These are phyloP conservation scores for Arctia plantaginis DNA, from an alignment of 2,888 invertebrate species.

Conservation along the genomic window DNA sequence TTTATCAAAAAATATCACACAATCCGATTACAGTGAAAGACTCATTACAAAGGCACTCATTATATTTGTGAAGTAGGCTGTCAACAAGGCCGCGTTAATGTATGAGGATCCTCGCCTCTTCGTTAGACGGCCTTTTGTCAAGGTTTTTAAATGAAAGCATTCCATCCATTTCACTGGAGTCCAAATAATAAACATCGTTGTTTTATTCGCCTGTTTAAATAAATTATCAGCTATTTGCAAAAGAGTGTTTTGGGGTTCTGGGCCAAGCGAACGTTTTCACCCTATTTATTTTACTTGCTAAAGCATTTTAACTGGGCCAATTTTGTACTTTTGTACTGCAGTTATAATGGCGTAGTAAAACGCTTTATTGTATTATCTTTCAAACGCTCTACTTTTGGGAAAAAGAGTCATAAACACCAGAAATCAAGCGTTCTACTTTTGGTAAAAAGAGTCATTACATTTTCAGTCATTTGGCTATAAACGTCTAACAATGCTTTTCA, in stretches of 20 bases:
- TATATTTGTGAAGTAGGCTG: slow-evolving; percentile 45
- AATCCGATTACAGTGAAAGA: slow-evolving; percentile 27
- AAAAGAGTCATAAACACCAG: neutral
- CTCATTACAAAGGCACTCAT: slow-evolving; percentile 25
- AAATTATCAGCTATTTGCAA: slow-evolving; percentile 41
- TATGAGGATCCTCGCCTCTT: slow-evolving; percentile 27
- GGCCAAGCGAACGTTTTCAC: slow-evolving; percentile 15
- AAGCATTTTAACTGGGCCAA: slow-evolving; percentile 26
- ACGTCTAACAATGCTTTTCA: neutral
- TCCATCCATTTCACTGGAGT: slow-evolving; percentile 29
- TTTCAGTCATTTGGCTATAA: neutral
- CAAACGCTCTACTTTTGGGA: neutral
- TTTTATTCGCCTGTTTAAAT: slow-evolving; percentile 44
- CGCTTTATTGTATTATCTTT: neutral
- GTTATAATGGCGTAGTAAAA: neutral
- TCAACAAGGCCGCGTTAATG: slow-evolving; percentile 33
- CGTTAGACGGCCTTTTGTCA: slow-evolving; percentile 28
- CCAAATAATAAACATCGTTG: slow-evolving; percentile 40
- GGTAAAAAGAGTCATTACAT: neutral
- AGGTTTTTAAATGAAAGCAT: slow-evolving; percentile 31
- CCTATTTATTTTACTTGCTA: slow-evolving; percentile 34
- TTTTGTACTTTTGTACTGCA: slow-evolving; percentile 2
- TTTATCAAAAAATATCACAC: neutral
- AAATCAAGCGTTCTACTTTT: neutral
- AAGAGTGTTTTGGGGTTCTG: slow-evolving; percentile 29